phyloP scores from a whole-genome alignment of 2,888 invertebrate genomes.

The Seira sanloemensis region DNA sequence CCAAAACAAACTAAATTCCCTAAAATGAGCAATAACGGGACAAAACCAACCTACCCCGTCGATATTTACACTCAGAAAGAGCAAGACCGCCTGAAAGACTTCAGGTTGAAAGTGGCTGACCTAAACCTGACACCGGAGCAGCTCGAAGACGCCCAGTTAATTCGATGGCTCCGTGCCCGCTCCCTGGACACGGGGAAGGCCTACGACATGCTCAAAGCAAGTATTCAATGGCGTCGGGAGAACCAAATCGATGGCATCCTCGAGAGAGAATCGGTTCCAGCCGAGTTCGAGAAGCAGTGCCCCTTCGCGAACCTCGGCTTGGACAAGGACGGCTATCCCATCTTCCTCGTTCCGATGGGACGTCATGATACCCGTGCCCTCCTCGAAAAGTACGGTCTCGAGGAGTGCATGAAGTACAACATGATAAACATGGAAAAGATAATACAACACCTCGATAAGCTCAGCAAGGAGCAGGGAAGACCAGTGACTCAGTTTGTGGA shows the following conservation, averaged over 20 bases:
- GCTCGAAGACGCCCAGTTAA: not conserved
- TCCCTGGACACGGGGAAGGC: not conserved
- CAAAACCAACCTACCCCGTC: not conserved
- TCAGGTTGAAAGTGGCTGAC: not conserved
- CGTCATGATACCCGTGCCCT: slow-evolving; percentile 23
- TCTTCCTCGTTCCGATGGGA: slow-evolving; percentile 28
- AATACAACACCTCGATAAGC: not conserved
- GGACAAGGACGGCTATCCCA: slow-evolving; percentile 36
- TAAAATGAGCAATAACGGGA: too few relatives aligned
- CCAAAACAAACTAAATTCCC: too few relatives aligned
- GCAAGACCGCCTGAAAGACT: not conserved
- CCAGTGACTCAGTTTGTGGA: slow-evolving; percentile 48
- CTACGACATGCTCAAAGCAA: not conserved
- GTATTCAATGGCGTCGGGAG: not conserved
- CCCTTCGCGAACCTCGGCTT: slow-evolving; percentile 32
- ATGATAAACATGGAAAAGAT: slow-evolving; percentile 43
- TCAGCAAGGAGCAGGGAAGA: slow-evolving; percentile 41
- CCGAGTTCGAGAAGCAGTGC: not conserved
- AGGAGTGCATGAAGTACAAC: slow-evolving; percentile 24
- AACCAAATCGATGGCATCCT: slow-evolving; percentile 6
- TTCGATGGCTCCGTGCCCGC: not conserved
- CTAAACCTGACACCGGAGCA: not conserved
- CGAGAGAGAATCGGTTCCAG: slow-evolving; percentile 16
- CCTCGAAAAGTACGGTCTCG: slow-evolving; percentile 25
- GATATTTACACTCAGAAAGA: slow-evolving; percentile 28